Percentiles rank a stretch among this genome's conserved stretches.
Conservation (phyloP, 2,797 vertebrate species). For the Lates japonicus region DNA sequence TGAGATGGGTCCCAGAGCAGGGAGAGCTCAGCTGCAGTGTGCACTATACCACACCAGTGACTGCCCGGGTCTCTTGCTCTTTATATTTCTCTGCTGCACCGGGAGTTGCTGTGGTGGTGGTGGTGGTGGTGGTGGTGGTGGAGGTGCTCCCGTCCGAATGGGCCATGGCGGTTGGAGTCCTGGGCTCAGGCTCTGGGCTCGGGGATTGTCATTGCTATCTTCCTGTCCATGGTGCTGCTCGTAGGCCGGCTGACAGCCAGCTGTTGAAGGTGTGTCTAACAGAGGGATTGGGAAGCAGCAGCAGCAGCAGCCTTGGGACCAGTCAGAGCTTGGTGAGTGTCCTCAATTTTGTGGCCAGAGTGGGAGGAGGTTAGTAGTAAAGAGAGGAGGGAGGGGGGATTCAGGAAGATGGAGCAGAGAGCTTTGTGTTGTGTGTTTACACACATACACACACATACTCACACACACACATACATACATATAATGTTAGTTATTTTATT, state of each 20-base stretch:
- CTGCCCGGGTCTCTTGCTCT: slow-evolving; percentile 71
- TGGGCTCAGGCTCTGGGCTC: slow-evolving; percentile 42
- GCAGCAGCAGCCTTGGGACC: slow-evolving; percentile 58
- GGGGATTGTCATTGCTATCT: slow-evolving; percentile 63
- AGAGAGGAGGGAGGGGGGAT: slow-evolving; percentile 65
- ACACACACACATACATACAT: no score
- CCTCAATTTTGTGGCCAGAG: slow-evolving; percentile 81
- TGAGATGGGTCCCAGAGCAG: slow-evolving; percentile 96
- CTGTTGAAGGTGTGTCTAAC: slow-evolving; percentile 76
- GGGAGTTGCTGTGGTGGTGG: slow-evolving; percentile 45
- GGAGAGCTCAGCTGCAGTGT: slow-evolving; percentile 89
- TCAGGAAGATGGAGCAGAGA: slow-evolving; percentile 58
- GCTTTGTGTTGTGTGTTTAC: slow-evolving; percentile 44
- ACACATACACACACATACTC: not conserved
- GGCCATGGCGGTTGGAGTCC: slow-evolving; percentile 38
- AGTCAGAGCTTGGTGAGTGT: slow-evolving; percentile 85
- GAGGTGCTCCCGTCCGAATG: slow-evolving; percentile 48
- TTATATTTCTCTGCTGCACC: slow-evolving; percentile 68
- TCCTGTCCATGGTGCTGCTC: slow-evolving; percentile 46
- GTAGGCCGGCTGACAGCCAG: slow-evolving; percentile 71
- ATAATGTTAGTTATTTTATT: not conserved
- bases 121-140: slow-evolving; percentile 38
- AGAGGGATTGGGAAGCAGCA: slow-evolving; percentile 67
- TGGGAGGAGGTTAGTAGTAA: slow-evolving; percentile 77
- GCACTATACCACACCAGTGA: slow-evolving; percentile 81